Evolutionary conservation across 2,113 vertebrate genomes (phyloP), one percentile per base, ranked within the genome.

Genomic region (Mirza zaza): DNA sequence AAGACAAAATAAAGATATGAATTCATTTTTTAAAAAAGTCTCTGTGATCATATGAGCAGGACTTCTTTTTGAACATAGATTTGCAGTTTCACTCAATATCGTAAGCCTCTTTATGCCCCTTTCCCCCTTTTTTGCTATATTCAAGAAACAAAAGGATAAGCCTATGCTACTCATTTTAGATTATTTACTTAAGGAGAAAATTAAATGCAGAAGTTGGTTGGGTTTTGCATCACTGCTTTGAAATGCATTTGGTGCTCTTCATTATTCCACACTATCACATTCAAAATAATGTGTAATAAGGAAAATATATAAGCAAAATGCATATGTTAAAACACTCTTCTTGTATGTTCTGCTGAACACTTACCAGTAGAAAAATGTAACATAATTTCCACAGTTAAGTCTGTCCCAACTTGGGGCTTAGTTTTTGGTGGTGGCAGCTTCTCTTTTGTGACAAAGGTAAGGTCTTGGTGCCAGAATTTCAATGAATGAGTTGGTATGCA

Each of bases 371-470:
- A 36, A 86, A 91, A 90, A 90, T 86, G 48, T 48, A 85, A 83
- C 39, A 25, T 57, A 82, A 83, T 93, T 94, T 85, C 65, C 50
- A 27, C 29, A 17, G 29, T 81, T 92, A 83, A 91, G 48, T 75
- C 50, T 82, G 14, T 84, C 25, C 50, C 27, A 57, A 65, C 32
- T 59, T 48, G 79, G 83, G 36, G 29, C 70, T 85, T 91, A 45
- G 32, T 59, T 85, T 92, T 82, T 71, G 89, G 12, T 68, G 42
- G 12, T 45, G 39, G 39, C 42, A 95, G 65, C 65, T 92, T 50
- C 67, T 96, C 10, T 93, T 97, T 81, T 87, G 21, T 65, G 70
- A 81, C 57, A 75, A 88, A 95, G 36, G 29, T 82, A 87, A 96
- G 55, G 15, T 84, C 7, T 84, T n/a, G 5, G 14, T 65, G 20